These are phyloP conservation scores for Diabrotica undecimpunctata DNA, from an alignment of 1,140 invertebrate species.

Conservation along the genomic window DNA sequence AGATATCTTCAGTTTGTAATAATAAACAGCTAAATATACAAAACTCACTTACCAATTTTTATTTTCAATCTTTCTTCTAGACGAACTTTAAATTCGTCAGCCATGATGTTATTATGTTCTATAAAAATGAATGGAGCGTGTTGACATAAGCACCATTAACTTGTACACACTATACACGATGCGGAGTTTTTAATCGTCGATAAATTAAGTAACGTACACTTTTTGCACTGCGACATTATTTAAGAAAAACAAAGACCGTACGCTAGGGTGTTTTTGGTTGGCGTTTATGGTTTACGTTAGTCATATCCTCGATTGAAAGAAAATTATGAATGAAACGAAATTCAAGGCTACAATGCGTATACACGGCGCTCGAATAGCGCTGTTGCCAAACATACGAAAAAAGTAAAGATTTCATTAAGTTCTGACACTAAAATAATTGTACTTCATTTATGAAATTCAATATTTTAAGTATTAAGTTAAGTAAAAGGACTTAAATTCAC, in stretches of 20 bases:
- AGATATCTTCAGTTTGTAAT: too few species aligned
- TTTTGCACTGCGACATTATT: background rate
- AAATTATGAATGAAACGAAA: constrained; percentile 18
- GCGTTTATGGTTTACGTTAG: constrained; percentile 6
- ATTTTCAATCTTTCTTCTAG: constrained; percentile 82
- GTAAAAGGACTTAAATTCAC: background rate
- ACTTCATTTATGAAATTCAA: background rate
- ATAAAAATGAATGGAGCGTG: constrained; percentile 31
- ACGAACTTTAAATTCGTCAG: constrained; percentile 78
- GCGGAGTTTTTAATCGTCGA: background rate
- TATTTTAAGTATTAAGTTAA: background rate
- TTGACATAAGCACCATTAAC: constrained; percentile 23
- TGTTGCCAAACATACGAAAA: background rate
- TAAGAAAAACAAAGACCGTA: constrained; percentile 7
- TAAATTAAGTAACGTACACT: background rate
- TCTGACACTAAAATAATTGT: too few species aligned
- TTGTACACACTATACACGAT: background rate
- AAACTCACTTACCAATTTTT: constrained; percentile 72
- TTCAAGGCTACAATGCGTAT: constrained; percentile 20
- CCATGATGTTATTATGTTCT: constrained; percentile 75
- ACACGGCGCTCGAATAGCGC: background rate
- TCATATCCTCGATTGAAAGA: constrained; percentile 7
- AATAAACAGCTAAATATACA: background rate
- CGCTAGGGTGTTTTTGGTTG: constrained; percentile 15
- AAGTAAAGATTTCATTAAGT: background rate